Evolutionary conservation across 2,113 vertebrate species (phyloP).

Genomic region (Odobenus rosmarus): DNA sequence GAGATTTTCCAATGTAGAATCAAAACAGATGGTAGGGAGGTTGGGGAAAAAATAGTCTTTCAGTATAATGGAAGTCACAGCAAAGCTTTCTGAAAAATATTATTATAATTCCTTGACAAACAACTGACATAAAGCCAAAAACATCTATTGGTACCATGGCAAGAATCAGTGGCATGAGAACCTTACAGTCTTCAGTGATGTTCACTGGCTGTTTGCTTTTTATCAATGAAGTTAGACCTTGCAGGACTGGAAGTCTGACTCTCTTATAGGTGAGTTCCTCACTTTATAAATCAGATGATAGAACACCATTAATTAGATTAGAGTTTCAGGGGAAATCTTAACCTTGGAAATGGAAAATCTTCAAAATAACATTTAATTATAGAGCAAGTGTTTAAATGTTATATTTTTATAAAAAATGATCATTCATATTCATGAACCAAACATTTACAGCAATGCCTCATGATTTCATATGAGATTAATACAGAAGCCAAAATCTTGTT

Average conservation of each 20-base stretch:
- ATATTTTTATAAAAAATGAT: constrained; percentile 30
- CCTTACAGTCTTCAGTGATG: background rate
- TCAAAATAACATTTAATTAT: constrained; percentile 12
- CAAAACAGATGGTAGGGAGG: constrained; percentile 83
- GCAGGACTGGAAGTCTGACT: background rate
- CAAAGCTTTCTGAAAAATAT: constrained; percentile 82
- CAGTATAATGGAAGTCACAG: constrained; percentile 78
- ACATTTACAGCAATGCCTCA: background rate
- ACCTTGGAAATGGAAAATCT: constrained; percentile 9
- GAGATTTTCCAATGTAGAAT: constrained; percentile 83
- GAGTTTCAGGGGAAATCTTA: background rate
- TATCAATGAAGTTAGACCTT: background rate
- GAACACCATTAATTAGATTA: background rate
- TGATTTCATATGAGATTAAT: constrained; percentile 3
- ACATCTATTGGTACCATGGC: constrained; percentile 58
- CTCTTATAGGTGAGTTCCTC: background rate
- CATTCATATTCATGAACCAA: constrained; percentile 16
- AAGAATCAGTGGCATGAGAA: background rate
- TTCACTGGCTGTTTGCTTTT: background rate
- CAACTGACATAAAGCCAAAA: constrained; percentile 79
- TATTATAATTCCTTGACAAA: constrained; percentile 84
- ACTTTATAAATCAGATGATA: constrained; percentile 14
- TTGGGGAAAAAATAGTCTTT: constrained; percentile 81
- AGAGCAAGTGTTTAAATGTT: constrained; percentile 3
- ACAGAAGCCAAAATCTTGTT: background rate